Evolutionary conservation across 2,888 invertebrate species (phyloP).

Genomic region (Myopa testacea): DNA sequence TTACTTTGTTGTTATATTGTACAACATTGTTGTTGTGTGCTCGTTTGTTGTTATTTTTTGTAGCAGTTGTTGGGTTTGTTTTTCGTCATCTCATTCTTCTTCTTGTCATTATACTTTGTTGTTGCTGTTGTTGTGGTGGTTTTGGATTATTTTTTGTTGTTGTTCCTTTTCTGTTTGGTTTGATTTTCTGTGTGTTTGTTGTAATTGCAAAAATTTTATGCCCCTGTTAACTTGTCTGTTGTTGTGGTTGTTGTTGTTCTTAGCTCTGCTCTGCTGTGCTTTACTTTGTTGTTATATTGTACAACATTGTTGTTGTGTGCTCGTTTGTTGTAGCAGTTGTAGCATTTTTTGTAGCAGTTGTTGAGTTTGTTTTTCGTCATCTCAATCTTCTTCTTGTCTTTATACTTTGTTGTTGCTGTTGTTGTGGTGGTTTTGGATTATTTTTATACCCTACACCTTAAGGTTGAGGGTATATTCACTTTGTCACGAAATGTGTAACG

Average conservation of each 20-base stretch:
- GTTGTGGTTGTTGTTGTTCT: background rate
- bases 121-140: conserved; percentile 28
- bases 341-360: conserved; percentile 1
- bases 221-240: conserved; percentile 20
- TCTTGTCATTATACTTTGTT: background rate
- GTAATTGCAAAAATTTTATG: conserved; percentile 7
- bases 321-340: no score
- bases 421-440: no score
- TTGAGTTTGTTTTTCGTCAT: conserved; percentile 4
- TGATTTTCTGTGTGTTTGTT: background rate
- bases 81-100: background rate
- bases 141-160: background rate
- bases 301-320: conserved; percentile 6
- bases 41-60: conserved; percentile 1
- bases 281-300: no score
- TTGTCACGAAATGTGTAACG: no score
- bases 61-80: conserved; percentile 1
- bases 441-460: no score
- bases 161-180: background rate
- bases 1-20: no score
- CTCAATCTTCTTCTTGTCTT: background rate
- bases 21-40: background rate
- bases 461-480: no score
- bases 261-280: no score
- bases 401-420: background rate